Percentiles rank a stretch among this genome's conserved stretches.
Conservation (phyloP, 2,113 vertebrate genomes). For the Pseudonaja textilis region DNA sequence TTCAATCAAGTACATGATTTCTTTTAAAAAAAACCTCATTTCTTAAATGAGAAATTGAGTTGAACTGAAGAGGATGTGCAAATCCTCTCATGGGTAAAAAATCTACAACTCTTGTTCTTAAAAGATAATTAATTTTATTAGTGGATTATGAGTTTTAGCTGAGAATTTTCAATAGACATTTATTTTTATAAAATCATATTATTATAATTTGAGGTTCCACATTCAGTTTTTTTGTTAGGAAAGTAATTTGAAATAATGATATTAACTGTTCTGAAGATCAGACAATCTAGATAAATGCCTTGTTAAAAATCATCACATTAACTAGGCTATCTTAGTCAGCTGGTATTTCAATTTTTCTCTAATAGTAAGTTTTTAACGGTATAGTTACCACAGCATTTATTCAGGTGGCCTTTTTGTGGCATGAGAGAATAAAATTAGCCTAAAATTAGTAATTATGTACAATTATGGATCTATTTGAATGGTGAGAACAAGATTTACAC, state of each 20-base stretch:
- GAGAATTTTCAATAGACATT: background rate
- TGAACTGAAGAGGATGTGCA: background rate
- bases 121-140: background rate
- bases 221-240: background rate
- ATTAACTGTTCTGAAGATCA: background rate
- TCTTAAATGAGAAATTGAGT: background rate
- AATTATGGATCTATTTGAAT: background rate
- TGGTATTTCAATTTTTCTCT: background rate
- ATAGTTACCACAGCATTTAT: background rate
- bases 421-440: background rate
- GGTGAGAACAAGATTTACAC: background rate
- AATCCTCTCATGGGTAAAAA: background rate
- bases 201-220: background rate
- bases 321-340: constrained; percentile 3
- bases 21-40: background rate
- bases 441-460: background rate
- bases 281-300: background rate
- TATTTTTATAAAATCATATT: background rate
- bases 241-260: background rate
- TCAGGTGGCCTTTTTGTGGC: background rate
- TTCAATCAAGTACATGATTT: background rate
- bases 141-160: background rate
- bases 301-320: constrained; percentile 5
- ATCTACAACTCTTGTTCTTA: background rate
- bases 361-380: background rate